Percentiles rank a stretch among this genome's conserved stretches.
Conservation (phyloP, 2,888 invertebrate genomes). For the Exocentrus adspersus region DNA sequence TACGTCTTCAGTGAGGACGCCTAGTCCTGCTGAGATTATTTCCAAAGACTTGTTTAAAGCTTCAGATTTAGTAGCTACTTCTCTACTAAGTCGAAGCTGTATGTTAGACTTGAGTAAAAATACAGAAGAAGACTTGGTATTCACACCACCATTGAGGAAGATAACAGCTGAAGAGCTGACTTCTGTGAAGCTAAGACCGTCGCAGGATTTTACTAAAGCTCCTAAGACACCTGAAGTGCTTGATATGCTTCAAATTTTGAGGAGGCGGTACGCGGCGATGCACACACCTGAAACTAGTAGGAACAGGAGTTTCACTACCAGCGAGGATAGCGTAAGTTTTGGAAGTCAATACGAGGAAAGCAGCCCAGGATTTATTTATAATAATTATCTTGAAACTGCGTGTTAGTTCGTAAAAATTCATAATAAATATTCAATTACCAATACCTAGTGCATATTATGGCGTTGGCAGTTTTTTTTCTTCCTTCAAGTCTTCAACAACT, state of each 20-base stretch:
- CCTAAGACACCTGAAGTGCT: conserved; percentile 44
- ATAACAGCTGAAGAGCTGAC: conserved; percentile 32
- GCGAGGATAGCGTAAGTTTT: not conserved
- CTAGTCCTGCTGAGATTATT: too few species aligned
- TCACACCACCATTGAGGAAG: conserved; percentile 32
- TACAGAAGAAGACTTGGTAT: not conserved
- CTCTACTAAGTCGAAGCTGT: too few species aligned
- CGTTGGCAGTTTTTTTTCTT: too few species aligned
- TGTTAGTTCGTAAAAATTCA: too few species aligned
- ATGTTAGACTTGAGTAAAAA: not conserved
- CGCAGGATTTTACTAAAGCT: conserved; percentile 18
- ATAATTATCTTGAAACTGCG: not conserved
- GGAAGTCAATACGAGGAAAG: not conserved
- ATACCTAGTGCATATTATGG: too few species aligned
- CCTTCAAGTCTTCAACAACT: too few species aligned
- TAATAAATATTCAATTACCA: too few species aligned
- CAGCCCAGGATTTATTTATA: not conserved
- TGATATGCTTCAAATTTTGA: conserved; percentile 50
- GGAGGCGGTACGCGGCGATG: conserved; percentile 51
- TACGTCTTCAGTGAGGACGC: not conserved
- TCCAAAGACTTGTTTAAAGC: too few species aligned
- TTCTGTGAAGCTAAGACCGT: conserved; percentile 39
- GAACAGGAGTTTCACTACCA: not conserved
- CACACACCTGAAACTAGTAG: conserved; percentile 43
- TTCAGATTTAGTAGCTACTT: too few species aligned